Evolutionary conservation across 35 echinoderm and acorn worm genomes (phyloP).

Genomic region (Patiria miniata): DNA sequence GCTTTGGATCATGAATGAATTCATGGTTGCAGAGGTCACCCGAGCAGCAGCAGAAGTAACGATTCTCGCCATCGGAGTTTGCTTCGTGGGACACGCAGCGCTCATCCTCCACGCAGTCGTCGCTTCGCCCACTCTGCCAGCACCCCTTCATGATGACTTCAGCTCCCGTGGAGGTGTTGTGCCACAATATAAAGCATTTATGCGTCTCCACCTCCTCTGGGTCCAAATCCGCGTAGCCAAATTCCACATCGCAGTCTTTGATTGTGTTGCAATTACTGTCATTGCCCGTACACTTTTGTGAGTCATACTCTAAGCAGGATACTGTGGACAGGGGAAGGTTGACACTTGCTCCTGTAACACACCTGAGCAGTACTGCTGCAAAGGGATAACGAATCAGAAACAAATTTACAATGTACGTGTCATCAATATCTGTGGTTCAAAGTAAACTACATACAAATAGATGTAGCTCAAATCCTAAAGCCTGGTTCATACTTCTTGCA

Average conservation of each 20-base stretch:
- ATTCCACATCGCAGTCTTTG: not conserved
- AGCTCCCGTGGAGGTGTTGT: not conserved
- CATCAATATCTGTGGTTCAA: not conserved
- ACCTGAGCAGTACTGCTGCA: not conserved
- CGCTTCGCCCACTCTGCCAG: constrained; percentile 36
- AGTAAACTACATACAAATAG: no score
- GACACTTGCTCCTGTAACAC: constrained; percentile 1
- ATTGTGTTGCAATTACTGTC: not conserved
- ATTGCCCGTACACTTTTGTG: constrained; percentile 12
- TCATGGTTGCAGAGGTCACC: constrained; percentile 71
- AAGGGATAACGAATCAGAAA: not conserved
- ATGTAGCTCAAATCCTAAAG: no score
- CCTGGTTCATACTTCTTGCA: no score
- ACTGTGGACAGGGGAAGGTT: not conserved
- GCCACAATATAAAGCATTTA: not conserved
- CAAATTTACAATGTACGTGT: not conserved
- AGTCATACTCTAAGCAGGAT: constrained; percentile 2
- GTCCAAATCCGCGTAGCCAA: not conserved
- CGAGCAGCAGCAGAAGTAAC: constrained; percentile 80
- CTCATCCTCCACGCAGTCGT: constrained; percentile 40
- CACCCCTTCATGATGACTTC: constrained; percentile 62
- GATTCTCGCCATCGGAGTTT: constrained; percentile 28
- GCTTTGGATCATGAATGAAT: constrained; percentile 51
- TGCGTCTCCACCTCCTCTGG: not conserved
- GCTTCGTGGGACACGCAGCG: constrained; percentile 29